Base-by-base conservation (phyloP, 1,140 invertebrate genomes). In the Bombus fervidus region DNA sequence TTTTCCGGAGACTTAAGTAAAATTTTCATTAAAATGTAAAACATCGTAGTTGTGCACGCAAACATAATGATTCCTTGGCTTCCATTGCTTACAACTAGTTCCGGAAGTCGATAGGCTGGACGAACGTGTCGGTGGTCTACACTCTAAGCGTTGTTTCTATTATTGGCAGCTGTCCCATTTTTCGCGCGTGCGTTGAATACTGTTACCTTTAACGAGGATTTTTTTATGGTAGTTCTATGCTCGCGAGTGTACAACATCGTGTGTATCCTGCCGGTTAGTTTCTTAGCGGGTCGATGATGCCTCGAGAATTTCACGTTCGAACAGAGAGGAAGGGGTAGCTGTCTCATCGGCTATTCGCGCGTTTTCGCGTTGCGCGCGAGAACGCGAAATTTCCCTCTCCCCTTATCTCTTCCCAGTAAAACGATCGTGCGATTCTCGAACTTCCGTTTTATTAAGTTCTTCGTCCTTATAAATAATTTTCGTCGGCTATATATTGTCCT, bases 151-250 rank as follows among this genome's bases (percentile, higher is more conserved):
- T 90, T 87, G 77, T 84, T 84, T 84, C 31, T 80, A 86, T 87
- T 87, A 91, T 90, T 89, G 92, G 91, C 92, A 92, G 92, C 92
- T 86, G 78, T 81, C 64, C 59, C 82, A 87, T 76, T 85, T 79
- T 47, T 81, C 69, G 53, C 75, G 53, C 69, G 84, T 83, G 79
- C 57, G 68, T 89, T 37, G 83, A 79, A 84, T 79, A 39, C 22
- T 57, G 59, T 72, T 79, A 62, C 31, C 34, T 74, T 74, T 62
- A 53, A 81, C 81, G 78, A 85, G 10, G 59, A 22, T 41, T 66
- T 57, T 86, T 43, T 79, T 74, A 71, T 80, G 22, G 47, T 62
- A 79, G 69, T 66, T 59, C 25, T 41, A n/a, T 66, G 53, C 18
- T 25, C 66, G 37, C 64, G 74, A 64, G 68, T 25, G 68, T 25